Percentiles rank a stretch among this genome's conserved stretches.
phyloP scores from a whole-genome alignment of 2,888 invertebrate species.

The Stenodema calcarata region DNA sequence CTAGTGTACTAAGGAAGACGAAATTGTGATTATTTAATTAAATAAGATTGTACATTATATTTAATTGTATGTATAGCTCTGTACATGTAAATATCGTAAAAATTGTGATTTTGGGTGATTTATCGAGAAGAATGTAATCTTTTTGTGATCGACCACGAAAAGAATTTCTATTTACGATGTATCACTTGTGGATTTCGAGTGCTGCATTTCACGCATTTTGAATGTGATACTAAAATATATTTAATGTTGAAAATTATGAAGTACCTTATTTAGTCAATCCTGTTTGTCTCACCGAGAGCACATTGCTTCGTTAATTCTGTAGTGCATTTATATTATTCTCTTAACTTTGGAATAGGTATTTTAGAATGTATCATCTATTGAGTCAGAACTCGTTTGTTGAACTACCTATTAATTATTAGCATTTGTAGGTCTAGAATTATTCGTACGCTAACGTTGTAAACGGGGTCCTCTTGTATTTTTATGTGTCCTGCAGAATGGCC shows the following conservation, averaged over 20 bases:
- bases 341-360: too few relatives aligned
- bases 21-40: not conserved
- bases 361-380: too few relatives aligned
- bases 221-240: slow-evolving; percentile 35
- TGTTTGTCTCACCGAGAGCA: not conserved
- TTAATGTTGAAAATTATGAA: not conserved
- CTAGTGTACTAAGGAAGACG: not conserved
- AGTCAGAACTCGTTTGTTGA: too few relatives aligned
- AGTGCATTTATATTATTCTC: too few relatives aligned
- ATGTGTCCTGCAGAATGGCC: too few relatives aligned
- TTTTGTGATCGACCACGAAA: not conserved
- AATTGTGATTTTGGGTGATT: not conserved
- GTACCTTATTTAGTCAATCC: not conserved
- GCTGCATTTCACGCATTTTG: slow-evolving; percentile 14
- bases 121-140: not conserved
- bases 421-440: too few relatives aligned
- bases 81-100: not conserved
- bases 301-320: not conserved
- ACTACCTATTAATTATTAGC: too few relatives aligned
- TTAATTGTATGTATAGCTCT: not conserved
- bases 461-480: too few relatives aligned
- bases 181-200: slow-evolving; percentile 38
- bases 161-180: not conserved
- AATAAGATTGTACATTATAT: not conserved
- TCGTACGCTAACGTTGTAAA: too few relatives aligned